Evolutionary conservation across 2,113 vertebrate genomes (phyloP), one percentile per base, ranked within the genome.

Genomic region (Sterrhoptilus dennistouni): DNA sequence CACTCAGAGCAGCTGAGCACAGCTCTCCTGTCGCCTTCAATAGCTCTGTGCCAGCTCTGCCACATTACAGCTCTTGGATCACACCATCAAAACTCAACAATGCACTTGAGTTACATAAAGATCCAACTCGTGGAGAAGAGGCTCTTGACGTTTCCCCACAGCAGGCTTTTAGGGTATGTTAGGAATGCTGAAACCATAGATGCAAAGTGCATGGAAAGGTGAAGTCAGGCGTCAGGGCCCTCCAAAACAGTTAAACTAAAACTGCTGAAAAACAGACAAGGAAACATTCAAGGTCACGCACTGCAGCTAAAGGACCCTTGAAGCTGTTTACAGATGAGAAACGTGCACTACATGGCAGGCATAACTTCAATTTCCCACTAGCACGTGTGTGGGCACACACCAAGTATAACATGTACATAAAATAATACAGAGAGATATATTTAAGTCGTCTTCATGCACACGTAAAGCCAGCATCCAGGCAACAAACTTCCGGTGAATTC

Each of bases 91-190:
- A 96, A 74, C 36, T 52, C 82, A 95, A 40, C 1, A 22, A 86
- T 81, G 87, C 90, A 74, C 85, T 88, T 44, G 85, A 91, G 76
- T 35, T 83, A 53, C 85, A 66, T 63, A 83, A 88, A 93, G 71
- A 83, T 77, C 38, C 19, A 33, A 1, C 70, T 92, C 22, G 2
- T 81, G 68, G 56, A 88, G 45, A 47, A 88, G 90, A 92, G 64
- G 71, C 85, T 90, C 68, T 88, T 60, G 79, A 80, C 0, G 2
- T 52, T 44, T 91, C 71, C 74, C 52, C 24, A 16, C 0, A 5
- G 60, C 44, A 59, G 44, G 82, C 33, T 80, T 76, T 66, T 57
- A 79, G 89, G 81, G 74, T 35, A 71, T 0, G 0, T 57, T 69
- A 53, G 17, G 75, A 93, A 83, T 77, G 84, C 52, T 83, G 53